Evolutionary conservation across 2,113 vertebrate genomes (phyloP).

Genomic region (Cynopterus brachyotis): DNA sequence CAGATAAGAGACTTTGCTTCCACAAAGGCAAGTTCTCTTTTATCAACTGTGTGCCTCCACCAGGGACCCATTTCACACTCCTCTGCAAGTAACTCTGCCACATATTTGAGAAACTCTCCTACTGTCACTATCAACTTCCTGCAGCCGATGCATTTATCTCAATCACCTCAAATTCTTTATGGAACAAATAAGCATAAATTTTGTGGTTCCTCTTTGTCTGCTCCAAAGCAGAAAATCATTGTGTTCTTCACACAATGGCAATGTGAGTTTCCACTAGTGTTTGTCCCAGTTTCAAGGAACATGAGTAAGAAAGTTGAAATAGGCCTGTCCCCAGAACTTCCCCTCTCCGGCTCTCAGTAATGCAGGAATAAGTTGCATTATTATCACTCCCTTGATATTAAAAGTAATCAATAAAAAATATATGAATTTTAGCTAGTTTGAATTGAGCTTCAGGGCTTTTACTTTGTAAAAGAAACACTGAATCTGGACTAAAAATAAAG

Average conservation of each 20-base stretch:
- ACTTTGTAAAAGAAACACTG: conserved; percentile 11
- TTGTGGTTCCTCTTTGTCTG: not conserved
- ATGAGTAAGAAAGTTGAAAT: not conserved
- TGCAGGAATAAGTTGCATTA: not conserved
- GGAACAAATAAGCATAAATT: not conserved
- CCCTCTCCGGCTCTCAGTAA: not conserved
- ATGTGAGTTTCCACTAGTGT: not conserved
- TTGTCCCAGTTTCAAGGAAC: not conserved
- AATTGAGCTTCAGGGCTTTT: not conserved
- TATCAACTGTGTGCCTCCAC: not conserved
- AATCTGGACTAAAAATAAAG: not conserved
- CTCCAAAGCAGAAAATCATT: not conserved
- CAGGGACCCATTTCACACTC: not conserved
- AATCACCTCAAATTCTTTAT: not conserved
- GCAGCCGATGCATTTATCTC: not conserved
- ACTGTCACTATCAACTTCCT: not conserved
- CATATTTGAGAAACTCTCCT: not conserved
- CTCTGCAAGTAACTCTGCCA: not conserved
- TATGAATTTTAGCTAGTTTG: not conserved
- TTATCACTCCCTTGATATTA: not conserved
- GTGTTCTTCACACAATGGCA: not conserved
- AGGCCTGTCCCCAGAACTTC: not conserved
- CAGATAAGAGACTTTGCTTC: not conserved
- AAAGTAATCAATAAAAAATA: not conserved
- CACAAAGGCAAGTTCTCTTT: not conserved